Percentiles rank a stretch among this genome's conserved stretches.
These are phyloP conservation scores for Danio albolineatus DNA, from an alignment of 2,797 vertebrate species.

Conservation along the genomic window DNA sequence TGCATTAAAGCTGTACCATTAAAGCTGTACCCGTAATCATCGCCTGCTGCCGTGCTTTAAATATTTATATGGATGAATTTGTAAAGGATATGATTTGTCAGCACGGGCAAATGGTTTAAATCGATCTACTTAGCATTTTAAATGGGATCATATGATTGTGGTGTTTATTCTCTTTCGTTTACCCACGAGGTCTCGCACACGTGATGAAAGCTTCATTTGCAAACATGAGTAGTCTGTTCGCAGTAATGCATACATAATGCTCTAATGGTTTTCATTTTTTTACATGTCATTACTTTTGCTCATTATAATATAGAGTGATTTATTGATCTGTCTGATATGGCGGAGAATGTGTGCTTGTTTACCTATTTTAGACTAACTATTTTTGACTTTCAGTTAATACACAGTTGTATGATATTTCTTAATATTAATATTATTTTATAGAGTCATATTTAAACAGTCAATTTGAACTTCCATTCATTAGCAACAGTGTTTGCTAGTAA, in stretches of 20 bases:
- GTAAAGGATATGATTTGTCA: slow-evolving; percentile 32
- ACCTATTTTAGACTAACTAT: background rate
- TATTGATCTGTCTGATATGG: background rate
- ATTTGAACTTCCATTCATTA: no score
- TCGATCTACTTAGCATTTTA: slow-evolving; percentile 33
- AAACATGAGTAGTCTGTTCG: background rate
- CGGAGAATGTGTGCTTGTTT: background rate
- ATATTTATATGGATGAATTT: slow-evolving; percentile 42
- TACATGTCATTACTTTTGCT: background rate
- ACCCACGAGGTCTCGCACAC: background rate
- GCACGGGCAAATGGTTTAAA: slow-evolving; percentile 15
- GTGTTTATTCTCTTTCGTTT: slow-evolving; percentile 19
- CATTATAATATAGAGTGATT: slow-evolving; percentile 11
- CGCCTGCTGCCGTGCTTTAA: slow-evolving; percentile 20
- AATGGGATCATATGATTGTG: slow-evolving; percentile 20
- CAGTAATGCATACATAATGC: slow-evolving; percentile 1
- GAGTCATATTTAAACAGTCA: no score
- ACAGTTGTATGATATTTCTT: background rate
- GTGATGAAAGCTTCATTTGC: background rate
- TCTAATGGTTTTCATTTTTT: background rate
- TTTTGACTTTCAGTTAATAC: background rate
- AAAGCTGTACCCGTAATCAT: slow-evolving; percentile 24
- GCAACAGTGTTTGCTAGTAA: no score
- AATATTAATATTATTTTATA: no score
- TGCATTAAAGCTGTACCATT: slow-evolving; percentile 40